These are phyloP conservation scores for Enteromius argenteus DNA, from an alignment of 2,797 vertebrate species.

Conservation along the genomic window DNA sequence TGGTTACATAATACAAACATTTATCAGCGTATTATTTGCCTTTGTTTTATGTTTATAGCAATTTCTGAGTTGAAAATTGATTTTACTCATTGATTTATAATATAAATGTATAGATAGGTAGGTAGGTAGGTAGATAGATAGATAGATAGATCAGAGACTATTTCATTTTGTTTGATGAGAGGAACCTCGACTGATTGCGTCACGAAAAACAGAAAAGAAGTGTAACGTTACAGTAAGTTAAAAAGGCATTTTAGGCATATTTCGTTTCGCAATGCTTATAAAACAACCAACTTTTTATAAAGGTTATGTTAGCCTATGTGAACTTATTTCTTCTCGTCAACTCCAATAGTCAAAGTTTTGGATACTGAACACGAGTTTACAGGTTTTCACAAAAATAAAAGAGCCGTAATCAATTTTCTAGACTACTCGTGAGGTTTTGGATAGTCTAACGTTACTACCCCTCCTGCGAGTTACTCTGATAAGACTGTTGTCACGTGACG, in stretches of 20 bases:
- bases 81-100: neutral
- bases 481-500: conserved; percentile 23
- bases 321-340: neutral
- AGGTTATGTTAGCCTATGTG: neutral
- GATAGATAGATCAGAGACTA: too few species aligned
- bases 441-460: neutral
- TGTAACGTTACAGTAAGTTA: neutral
- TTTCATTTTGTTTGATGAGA: neutral
- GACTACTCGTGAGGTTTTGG: neutral
- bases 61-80: neutral
- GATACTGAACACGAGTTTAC: neutral
- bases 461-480: neutral
- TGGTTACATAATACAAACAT: neutral
- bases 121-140: too few species aligned
- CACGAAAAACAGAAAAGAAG: neutral
- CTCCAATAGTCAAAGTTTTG: neutral
- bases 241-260: neutral
- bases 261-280: neutral
- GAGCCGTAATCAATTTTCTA: too few species aligned
- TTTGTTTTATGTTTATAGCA: neutral
- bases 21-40: neutral
- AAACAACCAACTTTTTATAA: neutral
- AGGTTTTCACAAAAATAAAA: neutral
- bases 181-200: neutral
- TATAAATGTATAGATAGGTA: too few species aligned